Evolutionary conservation across 2,888 invertebrate genomes (phyloP).

Genomic region (Unio pictorum): DNA sequence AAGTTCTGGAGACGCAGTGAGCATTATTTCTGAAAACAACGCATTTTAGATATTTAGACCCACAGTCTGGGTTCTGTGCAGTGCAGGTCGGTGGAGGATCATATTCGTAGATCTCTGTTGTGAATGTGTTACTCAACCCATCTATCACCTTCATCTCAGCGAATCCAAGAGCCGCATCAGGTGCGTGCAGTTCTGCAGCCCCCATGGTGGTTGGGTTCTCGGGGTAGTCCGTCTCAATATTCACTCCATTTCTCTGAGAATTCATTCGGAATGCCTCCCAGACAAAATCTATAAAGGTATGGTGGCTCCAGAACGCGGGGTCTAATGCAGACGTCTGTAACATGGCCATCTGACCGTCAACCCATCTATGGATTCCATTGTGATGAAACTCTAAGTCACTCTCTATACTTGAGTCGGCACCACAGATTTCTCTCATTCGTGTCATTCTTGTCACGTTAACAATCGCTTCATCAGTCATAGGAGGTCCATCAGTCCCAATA

Average conservation of each 20-base stretch:
- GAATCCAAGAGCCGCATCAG: slow-evolving; percentile 45
- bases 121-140: slow-evolving; percentile 39
- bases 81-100: slow-evolving; percentile 48
- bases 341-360: slow-evolving; percentile 54
- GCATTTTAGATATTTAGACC: slow-evolving; percentile 46
- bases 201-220: slow-evolving; percentile 30
- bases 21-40: slow-evolving; percentile 10
- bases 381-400: slow-evolving; percentile 49
- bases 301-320: slow-evolving; percentile 54
- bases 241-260: slow-evolving; percentile 14
- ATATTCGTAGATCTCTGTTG: slow-evolving; percentile 40
- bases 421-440: slow-evolving; percentile 34
- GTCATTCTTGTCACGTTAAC: slow-evolving; percentile 25
- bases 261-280: slow-evolving; percentile 52
- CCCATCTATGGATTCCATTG: slow-evolving; percentile 47
- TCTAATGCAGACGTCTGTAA: slow-evolving; percentile 50
- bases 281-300: slow-evolving; percentile 50
- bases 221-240: slow-evolving; percentile 33
- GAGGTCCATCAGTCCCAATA: slow-evolving; percentile 44
- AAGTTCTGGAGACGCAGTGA: slow-evolving; percentile 32
- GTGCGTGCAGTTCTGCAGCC: slow-evolving; percentile 31
- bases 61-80: slow-evolving; percentile 33
- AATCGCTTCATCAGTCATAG: slow-evolving; percentile 37
- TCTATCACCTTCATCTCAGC: slow-evolving; percentile 40
- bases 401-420: slow-evolving; percentile 34